phyloP scores from a whole-genome alignment of 2,888 invertebrate genomes.

The Idaea dimidiata region DNA sequence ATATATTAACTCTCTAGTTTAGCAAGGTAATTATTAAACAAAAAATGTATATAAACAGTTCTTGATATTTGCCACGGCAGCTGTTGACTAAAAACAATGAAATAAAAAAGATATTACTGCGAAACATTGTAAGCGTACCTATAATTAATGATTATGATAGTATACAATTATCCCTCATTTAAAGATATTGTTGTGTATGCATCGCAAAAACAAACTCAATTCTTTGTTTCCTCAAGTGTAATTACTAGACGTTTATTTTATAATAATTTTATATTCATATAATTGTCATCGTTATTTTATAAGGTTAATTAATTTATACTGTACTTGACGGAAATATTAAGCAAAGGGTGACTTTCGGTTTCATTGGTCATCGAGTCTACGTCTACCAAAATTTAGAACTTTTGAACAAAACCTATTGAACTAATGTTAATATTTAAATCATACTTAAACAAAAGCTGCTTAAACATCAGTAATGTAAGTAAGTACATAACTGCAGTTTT shows the following conservation, averaged over 20 bases:
- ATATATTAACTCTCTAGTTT: background rate
- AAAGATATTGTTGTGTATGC: background rate
- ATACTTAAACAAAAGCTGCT: too few relatives aligned
- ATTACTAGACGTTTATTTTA: too few relatives aligned
- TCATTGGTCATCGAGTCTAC: too few relatives aligned
- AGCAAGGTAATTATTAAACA: background rate
- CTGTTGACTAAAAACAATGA: constrained; percentile 4
- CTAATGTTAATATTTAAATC: too few relatives aligned
- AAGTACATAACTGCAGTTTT: too few relatives aligned
- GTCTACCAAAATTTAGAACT: too few relatives aligned
- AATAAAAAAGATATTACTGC: background rate
- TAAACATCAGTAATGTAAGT: too few relatives aligned
- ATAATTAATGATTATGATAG: constrained; percentile 16
- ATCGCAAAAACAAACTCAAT: constrained; percentile 9
- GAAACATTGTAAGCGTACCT: constrained; percentile 12
- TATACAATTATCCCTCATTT: constrained; percentile 13
- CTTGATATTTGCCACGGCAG: constrained; percentile 7
- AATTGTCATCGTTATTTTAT: background rate
- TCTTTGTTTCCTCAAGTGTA: constrained; percentile 9
- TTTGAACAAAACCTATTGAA: too few relatives aligned
- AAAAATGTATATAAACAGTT: background rate
- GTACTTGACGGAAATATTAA: background rate
- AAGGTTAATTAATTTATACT: too few relatives aligned
- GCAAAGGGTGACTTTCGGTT: too few relatives aligned
- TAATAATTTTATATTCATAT: constrained; percentile 5